Evolutionary conservation across 1,140 invertebrate species (phyloP), one percentile per base, ranked within the genome.

Genomic region (Mercenaria mercenaria): DNA sequence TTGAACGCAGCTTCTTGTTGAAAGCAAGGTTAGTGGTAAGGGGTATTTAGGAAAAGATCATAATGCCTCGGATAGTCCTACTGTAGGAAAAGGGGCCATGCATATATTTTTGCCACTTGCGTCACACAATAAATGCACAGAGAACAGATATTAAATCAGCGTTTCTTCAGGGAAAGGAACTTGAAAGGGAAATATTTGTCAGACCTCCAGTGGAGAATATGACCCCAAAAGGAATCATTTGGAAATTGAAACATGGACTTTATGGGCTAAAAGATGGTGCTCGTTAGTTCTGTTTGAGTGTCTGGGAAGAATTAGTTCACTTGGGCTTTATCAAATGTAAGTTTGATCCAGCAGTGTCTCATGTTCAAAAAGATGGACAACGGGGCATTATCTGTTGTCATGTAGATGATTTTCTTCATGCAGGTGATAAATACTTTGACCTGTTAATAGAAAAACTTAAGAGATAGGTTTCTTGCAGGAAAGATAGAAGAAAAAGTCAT

Each of bases 241-340:
- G 79, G 80, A 91, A 85, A 88, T 61, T 91, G 37, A 82, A 88
- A 56, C 69, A 91, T 76, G 67, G 85, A n/a, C 20, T 91, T 10
- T 91, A 88, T 77, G 85, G 85, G 56, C 64, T 88, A n/a, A 88
- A 88, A 80, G 80, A 91, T 88, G 85, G 81, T 39, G n/a, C 86
- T 20, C 79, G 74, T 79, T 56, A 88, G 50, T 90, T 84, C 39
- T 88, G 79, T 52, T 52, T 72, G 29, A 79, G 81, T 90, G 81
- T 90, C 0, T 81, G 52, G 32, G 52, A 85, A 61, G 81, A 90
- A 52, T 52, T 90, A 29, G 0, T 59, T 29, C 26, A 41, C n/a
- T 67, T 90, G 39, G 82, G 72, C 20, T 90, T 47, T 79, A 41
- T 77, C 39, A 23, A 85, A 79, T 90, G 10, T 13, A 80, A 74